These are phyloP conservation scores for Phasianus colchicus DNA, from an alignment of 2,113 vertebrate genomes.

Conservation along the genomic window DNA sequence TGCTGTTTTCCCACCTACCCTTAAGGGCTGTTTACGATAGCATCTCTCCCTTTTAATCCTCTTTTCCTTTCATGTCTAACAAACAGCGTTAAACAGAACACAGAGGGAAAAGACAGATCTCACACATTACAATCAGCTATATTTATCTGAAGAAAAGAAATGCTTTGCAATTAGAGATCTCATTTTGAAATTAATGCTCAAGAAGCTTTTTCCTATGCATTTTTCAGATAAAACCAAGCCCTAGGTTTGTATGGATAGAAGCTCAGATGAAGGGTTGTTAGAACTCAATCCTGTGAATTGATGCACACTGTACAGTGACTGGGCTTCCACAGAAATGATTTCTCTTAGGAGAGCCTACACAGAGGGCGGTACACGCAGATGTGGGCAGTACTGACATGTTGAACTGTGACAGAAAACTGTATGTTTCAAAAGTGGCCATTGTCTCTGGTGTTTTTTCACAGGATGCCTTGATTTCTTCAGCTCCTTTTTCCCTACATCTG, in stretches of 20 bases:
- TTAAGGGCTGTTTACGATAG: slow-evolving; percentile 51
- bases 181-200: neutral
- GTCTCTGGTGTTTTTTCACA: neutral
- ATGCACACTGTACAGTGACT: neutral
- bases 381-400: neutral
- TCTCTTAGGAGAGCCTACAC: neutral
- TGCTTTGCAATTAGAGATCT: slow-evolving; percentile 18
- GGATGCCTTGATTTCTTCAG: neutral
- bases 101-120: slow-evolving; percentile 12
- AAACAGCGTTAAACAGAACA: slow-evolving; percentile 41
- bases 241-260: neutral
- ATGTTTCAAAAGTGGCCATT: neutral
- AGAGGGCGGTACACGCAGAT: neutral
- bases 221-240: neutral
- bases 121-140: slow-evolving; percentile 18
- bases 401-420: neutral
- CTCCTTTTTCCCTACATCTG: neutral
- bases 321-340: neutral
- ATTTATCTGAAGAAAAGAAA: slow-evolving; percentile 50
- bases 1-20: slow-evolving; percentile 56
- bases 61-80: slow-evolving; percentile 62
- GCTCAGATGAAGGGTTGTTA: neutral
- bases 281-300: neutral
- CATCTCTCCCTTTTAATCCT: slow-evolving; percentile 57
- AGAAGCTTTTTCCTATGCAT: slow-evolving; percentile 13